These are phyloP conservation scores for Austrofundulus limnaeus DNA, from an alignment of 2,113 vertebrate species.

Conservation along the genomic window DNA sequence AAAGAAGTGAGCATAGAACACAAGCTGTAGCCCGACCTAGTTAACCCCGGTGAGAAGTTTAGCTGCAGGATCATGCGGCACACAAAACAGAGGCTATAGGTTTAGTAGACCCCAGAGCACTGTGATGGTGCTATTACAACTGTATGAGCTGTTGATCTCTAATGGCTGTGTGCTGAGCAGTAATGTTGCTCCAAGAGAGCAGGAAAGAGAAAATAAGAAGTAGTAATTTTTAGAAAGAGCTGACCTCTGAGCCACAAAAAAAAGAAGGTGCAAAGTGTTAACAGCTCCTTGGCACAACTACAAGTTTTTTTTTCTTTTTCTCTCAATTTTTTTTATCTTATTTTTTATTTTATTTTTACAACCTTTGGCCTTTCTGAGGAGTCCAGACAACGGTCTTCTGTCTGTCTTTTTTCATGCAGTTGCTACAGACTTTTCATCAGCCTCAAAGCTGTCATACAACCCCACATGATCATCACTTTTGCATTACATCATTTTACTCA, in stretches of 20 bases:
- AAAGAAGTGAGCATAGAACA: conserved; percentile 30
- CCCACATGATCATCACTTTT: too few species aligned
- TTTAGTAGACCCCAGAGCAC: conserved; percentile 64
- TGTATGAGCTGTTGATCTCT: conserved; percentile 70
- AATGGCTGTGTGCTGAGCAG: conserved; percentile 61
- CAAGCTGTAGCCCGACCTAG: conserved; percentile 21
- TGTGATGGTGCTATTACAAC: conserved; percentile 61
- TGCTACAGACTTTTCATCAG: too few species aligned
- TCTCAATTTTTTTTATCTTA: too few species aligned
- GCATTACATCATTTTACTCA: too few species aligned
- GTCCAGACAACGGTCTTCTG: too few species aligned
- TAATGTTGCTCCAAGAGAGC: conserved; percentile 69
- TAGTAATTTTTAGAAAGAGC: conserved; percentile 75
- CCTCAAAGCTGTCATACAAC: too few species aligned
- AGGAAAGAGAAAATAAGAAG: conserved; percentile 63
- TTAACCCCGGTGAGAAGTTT: conserved; percentile 61
- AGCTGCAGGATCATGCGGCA: conserved; percentile 36
- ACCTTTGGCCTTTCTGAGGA: too few species aligned
- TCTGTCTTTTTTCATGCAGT: too few species aligned
- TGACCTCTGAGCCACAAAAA: conserved; percentile 71
- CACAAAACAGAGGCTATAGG: conserved; percentile 42
- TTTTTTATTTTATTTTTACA: too few species aligned
- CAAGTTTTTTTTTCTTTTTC: conserved; percentile 15
- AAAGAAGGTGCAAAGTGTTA: conserved; percentile 66
- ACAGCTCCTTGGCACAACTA: conserved; percentile 52